Base-by-base conservation (phyloP, 2,113 vertebrate species). In the Pteruthius melanotis region DNA sequence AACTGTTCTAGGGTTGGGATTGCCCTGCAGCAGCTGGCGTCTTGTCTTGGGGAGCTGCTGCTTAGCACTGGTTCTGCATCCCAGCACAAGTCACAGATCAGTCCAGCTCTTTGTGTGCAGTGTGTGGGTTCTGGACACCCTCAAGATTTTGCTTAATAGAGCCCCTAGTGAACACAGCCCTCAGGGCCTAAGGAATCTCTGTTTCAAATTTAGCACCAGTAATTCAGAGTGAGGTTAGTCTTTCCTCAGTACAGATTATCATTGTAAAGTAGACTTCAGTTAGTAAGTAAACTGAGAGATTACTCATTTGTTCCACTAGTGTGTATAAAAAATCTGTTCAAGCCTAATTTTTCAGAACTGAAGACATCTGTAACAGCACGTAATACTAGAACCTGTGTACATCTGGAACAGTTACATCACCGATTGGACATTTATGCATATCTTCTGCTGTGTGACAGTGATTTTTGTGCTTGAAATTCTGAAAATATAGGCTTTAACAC, bases 301-400 rank as follows among this genome's bases (percentile, higher is more conserved):
- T 27, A 40, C 22, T 77, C 24, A 15, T 42, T 76, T 26, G 8
- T 54, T 53, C 10, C 35, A 76, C 7, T 70, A 7, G 44, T 26
- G 13, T 27, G 8, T 77, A 47, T 72, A 24, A 93, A 77, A 84
- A 78, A 74, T 40, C 54, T 71, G 72, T 87, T 89, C 40, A 71
- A 90, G 94, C 91, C 86, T 92, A 66, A 42, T 81, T 91, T 93
- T 95, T 94, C 82, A 94, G 93, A 95, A 68, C 9, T n/a, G 42
- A 52, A 59, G 42, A 35, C 9, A 3, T 30, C 22, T 3, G 0
- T 53, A 85, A 65, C 45, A 69, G 68, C 61, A 44, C 0, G 0
- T 47, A 30, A 22, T 42, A 35, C 18, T 26, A 57, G 31, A 92
- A 50, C 30, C 35, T 27, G 13, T 21, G 31, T 76, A 45, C 13